A percentile compares a stretch with the other conserved stretches of the same genome.
Conservation (phyloP, 2,113 vertebrate genomes). For the Ophiodon elongatus region DNA sequence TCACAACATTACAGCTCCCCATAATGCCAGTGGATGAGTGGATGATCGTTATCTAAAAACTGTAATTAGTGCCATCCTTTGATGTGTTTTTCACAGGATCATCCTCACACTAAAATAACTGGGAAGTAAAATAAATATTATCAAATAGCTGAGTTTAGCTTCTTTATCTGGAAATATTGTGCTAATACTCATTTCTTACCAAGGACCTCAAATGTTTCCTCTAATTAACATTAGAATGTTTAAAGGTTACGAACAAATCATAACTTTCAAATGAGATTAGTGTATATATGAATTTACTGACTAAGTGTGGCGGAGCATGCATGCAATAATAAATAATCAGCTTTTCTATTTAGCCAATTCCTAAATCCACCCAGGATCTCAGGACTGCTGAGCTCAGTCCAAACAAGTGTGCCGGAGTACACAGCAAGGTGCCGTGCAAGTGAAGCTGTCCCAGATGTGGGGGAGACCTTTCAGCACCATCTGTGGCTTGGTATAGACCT, state of each 20-base stretch:
- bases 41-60: conserved; percentile 28
- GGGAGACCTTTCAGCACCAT: conserved; percentile 52
- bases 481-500: conserved; percentile 25
- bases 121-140: neutral
- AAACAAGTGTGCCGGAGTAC: neutral
- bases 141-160: neutral
- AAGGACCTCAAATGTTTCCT: neutral
- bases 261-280: neutral
- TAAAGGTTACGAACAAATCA: conserved; percentile 1
- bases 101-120: neutral
- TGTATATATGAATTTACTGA: neutral
- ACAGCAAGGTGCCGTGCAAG: conserved; percentile 30
- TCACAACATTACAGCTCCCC: conserved; percentile 19
- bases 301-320: too few relatives aligned
- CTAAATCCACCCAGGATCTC: neutral
- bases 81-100: conserved; percentile 19
- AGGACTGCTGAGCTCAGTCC: conserved; percentile 33
- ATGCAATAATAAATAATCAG: neutral
- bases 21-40: conserved; percentile 1
- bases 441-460: conserved; percentile 37
- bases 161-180: neutral
- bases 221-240: neutral
- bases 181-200: neutral
- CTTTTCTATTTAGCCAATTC: neutral
- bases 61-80: conserved; percentile 39